Conservation (phyloP, 2,797 vertebrate species). For the Poecilia picta region DNA sequence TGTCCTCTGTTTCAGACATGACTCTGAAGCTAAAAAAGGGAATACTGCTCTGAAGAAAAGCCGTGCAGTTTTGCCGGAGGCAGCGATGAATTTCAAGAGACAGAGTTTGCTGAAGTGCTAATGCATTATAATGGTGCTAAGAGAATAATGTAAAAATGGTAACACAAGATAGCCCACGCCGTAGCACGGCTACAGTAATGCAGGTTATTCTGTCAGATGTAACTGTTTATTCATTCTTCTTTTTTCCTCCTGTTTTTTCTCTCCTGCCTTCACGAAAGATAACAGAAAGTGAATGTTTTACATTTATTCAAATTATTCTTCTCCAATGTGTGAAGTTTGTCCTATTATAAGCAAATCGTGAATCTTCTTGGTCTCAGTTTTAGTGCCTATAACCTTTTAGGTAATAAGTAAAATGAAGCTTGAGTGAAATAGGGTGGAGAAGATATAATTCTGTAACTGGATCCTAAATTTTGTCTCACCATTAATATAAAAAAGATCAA, state of each 20-base stretch:
- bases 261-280: neutral
- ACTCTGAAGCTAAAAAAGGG: conserved; percentile 45
- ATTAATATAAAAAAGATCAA: neutral
- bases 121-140: conserved; percentile 42
- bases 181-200: neutral
- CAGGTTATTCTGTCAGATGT: conserved; percentile 11
- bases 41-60: conserved; percentile 40
- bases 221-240: conserved; percentile 12
- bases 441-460: neutral
- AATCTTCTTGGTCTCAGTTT: neutral
- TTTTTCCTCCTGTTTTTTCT: neutral
- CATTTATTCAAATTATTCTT: neutral
- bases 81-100: conserved; percentile 44
- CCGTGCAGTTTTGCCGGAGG: conserved; percentile 44
- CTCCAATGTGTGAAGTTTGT: neutral
- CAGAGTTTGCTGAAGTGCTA: conserved; percentile 31
- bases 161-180: neutral
- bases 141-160: conserved; percentile 30
- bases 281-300: neutral
- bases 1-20: conserved; percentile 46
- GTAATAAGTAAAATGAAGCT: neutral
- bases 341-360: neutral
- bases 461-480: neutral
- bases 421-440: neutral
- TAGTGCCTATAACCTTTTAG: neutral